phyloP scores from a whole-genome alignment of 2,113 vertebrate species.

The Struthidea cinerea region DNA sequence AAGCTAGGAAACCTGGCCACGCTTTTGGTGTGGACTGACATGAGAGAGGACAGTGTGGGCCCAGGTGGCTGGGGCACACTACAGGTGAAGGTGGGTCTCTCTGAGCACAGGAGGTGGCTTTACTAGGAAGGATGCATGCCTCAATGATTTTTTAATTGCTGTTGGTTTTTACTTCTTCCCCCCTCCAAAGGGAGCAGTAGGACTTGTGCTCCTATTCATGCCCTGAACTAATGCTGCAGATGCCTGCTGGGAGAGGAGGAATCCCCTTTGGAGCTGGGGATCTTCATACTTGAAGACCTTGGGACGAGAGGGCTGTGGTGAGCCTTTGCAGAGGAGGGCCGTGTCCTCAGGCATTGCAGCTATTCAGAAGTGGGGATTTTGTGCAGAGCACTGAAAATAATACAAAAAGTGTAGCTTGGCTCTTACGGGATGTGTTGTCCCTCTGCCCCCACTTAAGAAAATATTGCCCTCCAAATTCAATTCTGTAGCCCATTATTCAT shows the following conservation, averaged over 20 bases:
- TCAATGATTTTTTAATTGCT: background rate
- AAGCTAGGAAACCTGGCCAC: background rate
- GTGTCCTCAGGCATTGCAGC: background rate
- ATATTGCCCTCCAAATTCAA: constrained; percentile 17
- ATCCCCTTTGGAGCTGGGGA: background rate
- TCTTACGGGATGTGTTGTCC: background rate
- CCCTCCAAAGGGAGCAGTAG: background rate
- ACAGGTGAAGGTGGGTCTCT: background rate
- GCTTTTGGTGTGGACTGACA: background rate
- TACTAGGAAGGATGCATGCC: background rate
- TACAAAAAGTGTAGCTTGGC: background rate
- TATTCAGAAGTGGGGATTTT: background rate
- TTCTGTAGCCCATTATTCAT: constrained; percentile 42
- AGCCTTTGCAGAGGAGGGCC: background rate
- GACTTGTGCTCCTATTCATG: background rate
- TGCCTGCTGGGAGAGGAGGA: background rate
- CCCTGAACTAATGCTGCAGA: background rate
- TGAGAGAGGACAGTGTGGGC: background rate
- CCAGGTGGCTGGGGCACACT: background rate
- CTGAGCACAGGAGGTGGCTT: background rate
- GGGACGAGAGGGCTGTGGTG: background rate
- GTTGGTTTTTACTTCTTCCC: background rate
- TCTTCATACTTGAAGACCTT: background rate
- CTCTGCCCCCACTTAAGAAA: constrained; percentile 7
- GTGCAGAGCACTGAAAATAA: background rate